These are phyloP conservation scores for Phyllotreta striolata DNA, from an alignment of 2,888 invertebrate genomes.

Conservation along the genomic window DNA sequence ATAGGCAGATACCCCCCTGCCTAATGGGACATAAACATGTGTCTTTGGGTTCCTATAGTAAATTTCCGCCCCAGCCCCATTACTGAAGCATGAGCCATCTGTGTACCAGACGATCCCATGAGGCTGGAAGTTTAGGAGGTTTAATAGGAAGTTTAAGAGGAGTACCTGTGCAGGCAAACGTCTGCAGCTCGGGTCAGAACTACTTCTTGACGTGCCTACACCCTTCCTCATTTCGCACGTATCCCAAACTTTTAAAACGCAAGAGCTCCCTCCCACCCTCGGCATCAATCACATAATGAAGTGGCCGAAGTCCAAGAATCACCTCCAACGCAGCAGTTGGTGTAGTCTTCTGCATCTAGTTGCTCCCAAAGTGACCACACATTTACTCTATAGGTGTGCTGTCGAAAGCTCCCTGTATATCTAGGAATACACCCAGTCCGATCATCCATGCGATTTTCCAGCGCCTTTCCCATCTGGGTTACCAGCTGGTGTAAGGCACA, in stretches of 20 bases:
- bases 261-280: background rate
- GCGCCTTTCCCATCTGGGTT: slow-evolving; percentile 11
- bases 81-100: no score
- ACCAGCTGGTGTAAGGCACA: slow-evolving; percentile 12
- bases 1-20: no score
- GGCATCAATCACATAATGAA: background rate
- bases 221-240: background rate
- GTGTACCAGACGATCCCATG: no score
- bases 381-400: slow-evolving; percentile 19
- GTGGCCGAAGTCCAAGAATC: slow-evolving; percentile 7
- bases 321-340: slow-evolving; percentile 1
- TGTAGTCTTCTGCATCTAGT: slow-evolving; percentile 9
- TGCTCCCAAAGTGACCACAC: background rate
- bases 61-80: no score
- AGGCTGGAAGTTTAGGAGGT: no score
- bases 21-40: no score
- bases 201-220: slow-evolving; percentile 7
- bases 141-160: no score
- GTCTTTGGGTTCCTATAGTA: no score
- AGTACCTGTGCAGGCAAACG: no score
- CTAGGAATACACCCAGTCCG: slow-evolving; percentile 11
- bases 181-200: no score
- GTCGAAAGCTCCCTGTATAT: slow-evolving; percentile 24
- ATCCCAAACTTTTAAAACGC: background rate
- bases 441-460: slow-evolving; percentile 14